Evolutionary conservation across 2,797 vertebrate genomes (phyloP).

Genomic region (Alectoris magna): DNA sequence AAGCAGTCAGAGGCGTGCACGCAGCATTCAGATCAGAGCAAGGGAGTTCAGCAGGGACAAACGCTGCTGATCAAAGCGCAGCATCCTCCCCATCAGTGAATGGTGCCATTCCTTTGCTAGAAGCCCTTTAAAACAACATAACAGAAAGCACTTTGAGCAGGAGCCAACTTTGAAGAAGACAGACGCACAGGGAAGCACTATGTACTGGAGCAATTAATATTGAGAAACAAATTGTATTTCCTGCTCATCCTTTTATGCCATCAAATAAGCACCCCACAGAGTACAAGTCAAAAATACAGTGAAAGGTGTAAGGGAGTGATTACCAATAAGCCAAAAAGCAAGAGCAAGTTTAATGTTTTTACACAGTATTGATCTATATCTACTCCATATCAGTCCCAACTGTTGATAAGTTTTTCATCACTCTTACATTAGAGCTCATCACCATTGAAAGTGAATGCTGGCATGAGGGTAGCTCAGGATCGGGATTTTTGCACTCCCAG

Average conservation of each 20-base stretch:
- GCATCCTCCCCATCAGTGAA: not conserved
- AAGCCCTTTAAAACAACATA: constrained; percentile 5
- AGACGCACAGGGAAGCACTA: not conserved
- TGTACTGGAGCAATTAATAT: constrained; percentile 11
- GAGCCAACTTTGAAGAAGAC: not conserved
- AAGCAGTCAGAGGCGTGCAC: not conserved
- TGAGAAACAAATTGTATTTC: not conserved
- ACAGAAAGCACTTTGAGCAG: not conserved
- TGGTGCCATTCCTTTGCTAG: accelerated
- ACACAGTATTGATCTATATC: not conserved
- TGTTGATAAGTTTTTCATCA: not conserved
- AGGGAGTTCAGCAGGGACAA: not conserved
- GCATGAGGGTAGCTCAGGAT: not conserved
- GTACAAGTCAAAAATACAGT: not conserved
- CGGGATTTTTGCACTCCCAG: not conserved
- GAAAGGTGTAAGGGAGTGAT: not conserved
- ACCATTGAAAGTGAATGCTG: not conserved
- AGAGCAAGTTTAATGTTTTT: not conserved
- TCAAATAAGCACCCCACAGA: not conserved
- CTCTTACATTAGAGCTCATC: accelerated
- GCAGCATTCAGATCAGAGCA: not conserved
- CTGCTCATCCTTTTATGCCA: not conserved
- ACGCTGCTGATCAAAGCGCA: constrained; percentile 43
- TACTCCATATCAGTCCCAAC: not conserved
- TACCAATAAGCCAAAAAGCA: not conserved